Evolutionary conservation across 1,140 invertebrate species (phyloP).

Genomic region (Heliothis virescens): DNA sequence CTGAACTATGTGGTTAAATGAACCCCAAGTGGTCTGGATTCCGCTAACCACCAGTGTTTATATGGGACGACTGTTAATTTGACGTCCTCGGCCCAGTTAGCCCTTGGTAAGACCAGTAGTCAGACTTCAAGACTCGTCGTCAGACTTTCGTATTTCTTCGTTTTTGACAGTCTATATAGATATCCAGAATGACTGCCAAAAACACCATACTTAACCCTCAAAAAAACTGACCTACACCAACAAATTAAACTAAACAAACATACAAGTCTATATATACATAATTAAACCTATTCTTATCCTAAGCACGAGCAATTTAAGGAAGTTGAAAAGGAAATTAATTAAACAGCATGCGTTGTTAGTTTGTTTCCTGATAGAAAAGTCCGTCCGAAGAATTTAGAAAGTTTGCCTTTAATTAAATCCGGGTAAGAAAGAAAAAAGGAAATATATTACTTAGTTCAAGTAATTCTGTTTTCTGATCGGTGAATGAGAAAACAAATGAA

Average conservation of each 20-base stretch:
- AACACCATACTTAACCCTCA: too few relatives aligned
- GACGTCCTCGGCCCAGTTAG: too few relatives aligned
- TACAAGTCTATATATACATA: constrained; percentile 1
- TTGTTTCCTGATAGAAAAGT: constrained; percentile 27
- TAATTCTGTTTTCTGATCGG: constrained; percentile 3
- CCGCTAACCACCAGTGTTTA: too few relatives aligned
- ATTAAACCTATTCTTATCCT: constrained; percentile 9
- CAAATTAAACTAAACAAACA: not conserved
- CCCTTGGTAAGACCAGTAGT: too few relatives aligned
- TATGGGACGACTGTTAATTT: too few relatives aligned
- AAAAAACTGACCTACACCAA: not conserved
- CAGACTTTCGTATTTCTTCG: too few relatives aligned
- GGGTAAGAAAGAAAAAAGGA: constrained; percentile 8
- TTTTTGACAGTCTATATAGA: too few relatives aligned
- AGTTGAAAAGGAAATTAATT: constrained; percentile 28
- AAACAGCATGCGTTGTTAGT: constrained; percentile 19
- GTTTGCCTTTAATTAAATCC: constrained; percentile 32
- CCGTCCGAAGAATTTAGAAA: constrained; percentile 27
- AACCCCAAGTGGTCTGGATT: too few relatives aligned
- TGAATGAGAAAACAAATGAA: not conserved
- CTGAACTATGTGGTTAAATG: too few relatives aligned
- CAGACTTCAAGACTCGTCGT: too few relatives aligned
- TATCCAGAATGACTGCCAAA: too few relatives aligned
- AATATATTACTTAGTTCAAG: constrained; percentile 25
- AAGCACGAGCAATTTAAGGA: constrained; percentile 29